Percentiles rank a stretch among this genome's conserved stretches.
These are phyloP conservation scores for Crocallis elinguaria DNA, from an alignment of 2,888 invertebrate species.

Conservation along the genomic window DNA sequence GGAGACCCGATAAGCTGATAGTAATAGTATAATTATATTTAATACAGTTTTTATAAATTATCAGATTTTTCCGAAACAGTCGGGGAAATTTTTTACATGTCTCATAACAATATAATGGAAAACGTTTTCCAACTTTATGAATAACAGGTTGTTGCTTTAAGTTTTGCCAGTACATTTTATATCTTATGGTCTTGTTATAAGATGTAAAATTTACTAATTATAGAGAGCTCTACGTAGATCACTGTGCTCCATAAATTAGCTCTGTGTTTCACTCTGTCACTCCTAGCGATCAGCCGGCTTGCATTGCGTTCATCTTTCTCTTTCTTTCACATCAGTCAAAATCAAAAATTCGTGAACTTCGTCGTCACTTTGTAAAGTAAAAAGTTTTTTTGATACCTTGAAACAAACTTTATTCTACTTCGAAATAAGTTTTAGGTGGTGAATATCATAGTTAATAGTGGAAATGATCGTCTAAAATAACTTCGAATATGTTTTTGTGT, in stretches of 20 bases:
- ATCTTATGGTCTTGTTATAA: neutral
- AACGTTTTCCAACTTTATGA: slow-evolving; percentile 4
- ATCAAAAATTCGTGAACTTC: slow-evolving; percentile 54
- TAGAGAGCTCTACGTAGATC: slow-evolving; percentile 11
- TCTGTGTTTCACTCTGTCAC: slow-evolving; percentile 4
- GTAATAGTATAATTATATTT: too few species aligned
- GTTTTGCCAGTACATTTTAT: neutral
- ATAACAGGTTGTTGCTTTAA: neutral
- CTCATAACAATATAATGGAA: neutral
- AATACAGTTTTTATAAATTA: too few species aligned
- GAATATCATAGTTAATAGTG: slow-evolving; percentile 8
- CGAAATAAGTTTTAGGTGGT: slow-evolving; percentile 28
- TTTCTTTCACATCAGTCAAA: slow-evolving; percentile 56
- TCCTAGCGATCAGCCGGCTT: slow-evolving; percentile 35
- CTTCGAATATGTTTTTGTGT: slow-evolving; percentile 24
- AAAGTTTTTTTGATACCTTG: slow-evolving; percentile 28
- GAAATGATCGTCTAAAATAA: slow-evolving; percentile 44
- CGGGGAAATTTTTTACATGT: neutral
- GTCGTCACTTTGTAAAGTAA: slow-evolving; percentile 61
- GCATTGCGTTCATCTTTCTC: slow-evolving; percentile 46
- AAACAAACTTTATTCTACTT: slow-evolving; percentile 21
- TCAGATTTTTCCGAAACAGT: neutral
- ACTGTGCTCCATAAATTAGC: neutral
- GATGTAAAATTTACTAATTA: neutral
- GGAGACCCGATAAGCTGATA: too few species aligned